Evolutionary conservation across 2,888 invertebrate species (phyloP).

Genomic region (Luperina nickerlii): DNA sequence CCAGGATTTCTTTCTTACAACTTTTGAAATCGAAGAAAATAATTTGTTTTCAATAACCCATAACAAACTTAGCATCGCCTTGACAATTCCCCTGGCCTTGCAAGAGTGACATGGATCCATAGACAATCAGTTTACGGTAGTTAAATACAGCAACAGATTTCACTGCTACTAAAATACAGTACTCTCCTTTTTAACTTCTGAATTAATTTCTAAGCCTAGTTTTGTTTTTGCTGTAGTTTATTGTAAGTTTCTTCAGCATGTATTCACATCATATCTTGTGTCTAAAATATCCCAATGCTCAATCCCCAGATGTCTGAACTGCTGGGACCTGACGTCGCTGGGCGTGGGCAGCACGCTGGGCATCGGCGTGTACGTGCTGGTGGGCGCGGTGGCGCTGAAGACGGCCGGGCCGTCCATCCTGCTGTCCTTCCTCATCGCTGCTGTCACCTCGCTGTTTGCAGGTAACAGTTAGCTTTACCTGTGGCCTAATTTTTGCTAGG

Average conservation of each 20-base stretch:
- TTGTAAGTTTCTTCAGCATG: not conserved
- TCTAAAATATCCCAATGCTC: not conserved
- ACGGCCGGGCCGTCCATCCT: slow-evolving; percentile 96
- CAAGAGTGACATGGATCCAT: not conserved
- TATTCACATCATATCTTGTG: not conserved
- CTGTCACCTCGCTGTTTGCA: slow-evolving; percentile 95
- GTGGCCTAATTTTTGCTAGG: not conserved
- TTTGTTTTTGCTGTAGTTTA: not conserved
- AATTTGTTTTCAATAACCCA: not conserved
- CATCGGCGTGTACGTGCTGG: slow-evolving; percentile 96
- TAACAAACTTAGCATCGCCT: not conserved
- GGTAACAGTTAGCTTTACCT: slow-evolving; percentile 86
- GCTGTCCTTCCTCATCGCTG: slow-evolving; percentile 96
- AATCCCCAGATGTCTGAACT: slow-evolving; percentile 91
- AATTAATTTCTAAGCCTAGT: not conserved
- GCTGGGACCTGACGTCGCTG: slow-evolving; percentile 94
- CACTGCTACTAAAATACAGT: too few species aligned
- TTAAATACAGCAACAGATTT: not conserved
- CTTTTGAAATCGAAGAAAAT: not conserved
- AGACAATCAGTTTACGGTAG: not conserved
- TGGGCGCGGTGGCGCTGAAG: slow-evolving; percentile 94
- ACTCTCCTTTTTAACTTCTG: not conserved
- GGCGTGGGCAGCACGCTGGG: slow-evolving; percentile 96
- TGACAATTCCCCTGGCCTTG: not conserved
- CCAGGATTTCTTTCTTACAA: not conserved